phyloP scores from a whole-genome alignment of 2,113 vertebrate genomes.

The Tichodroma muraria region DNA sequence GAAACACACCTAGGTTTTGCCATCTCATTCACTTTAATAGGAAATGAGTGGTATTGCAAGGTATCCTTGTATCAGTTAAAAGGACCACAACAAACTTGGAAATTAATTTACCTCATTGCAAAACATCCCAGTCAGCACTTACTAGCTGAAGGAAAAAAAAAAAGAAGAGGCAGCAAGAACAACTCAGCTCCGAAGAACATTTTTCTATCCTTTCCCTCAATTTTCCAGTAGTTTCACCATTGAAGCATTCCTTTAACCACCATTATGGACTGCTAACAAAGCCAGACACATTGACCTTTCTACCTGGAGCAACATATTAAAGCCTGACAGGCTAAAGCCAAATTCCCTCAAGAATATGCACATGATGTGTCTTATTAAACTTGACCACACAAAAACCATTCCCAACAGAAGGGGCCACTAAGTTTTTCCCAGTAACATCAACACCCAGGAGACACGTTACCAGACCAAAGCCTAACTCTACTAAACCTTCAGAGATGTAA shows the following conservation, averaged over 20 bases:
- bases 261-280: conserved; percentile 6
- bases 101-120: background rate
- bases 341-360: background rate
- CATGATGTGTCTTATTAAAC: background rate
- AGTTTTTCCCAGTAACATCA: background rate
- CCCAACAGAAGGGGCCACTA: background rate
- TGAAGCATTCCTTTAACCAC: background rate
- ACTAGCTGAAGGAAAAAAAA: background rate
- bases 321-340: background rate
- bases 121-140: conserved; percentile 6
- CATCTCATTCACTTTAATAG: background rate
- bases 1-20: background rate
- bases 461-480: background rate
- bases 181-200: background rate
- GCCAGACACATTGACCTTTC: background rate
- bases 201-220: background rate
- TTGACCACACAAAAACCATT: background rate
- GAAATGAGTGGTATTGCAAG: background rate
- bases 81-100: background rate
- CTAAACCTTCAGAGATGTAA: background rate
- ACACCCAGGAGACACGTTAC: background rate
- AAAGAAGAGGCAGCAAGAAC: background rate
- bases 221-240: conserved; percentile 35
- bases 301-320: background rate
- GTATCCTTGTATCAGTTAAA: background rate